Conservation (phyloP, 2,113 vertebrate species). For the Dunckerocampus dactyliophorus region DNA sequence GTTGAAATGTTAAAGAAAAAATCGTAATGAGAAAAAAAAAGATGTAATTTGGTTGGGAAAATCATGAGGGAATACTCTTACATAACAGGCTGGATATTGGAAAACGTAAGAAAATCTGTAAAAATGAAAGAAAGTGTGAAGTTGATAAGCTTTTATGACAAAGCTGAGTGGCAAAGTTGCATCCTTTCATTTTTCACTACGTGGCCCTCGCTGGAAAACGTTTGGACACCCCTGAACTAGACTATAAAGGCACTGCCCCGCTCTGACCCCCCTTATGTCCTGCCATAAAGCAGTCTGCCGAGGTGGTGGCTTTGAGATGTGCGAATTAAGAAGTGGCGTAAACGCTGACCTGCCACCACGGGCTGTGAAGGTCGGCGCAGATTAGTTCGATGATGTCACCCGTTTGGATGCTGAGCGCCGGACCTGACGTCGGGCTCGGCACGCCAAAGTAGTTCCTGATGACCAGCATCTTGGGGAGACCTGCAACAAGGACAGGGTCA, state of each 20-base stretch:
- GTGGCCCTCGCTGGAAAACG: too few species aligned
- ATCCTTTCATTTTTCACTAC: too few species aligned
- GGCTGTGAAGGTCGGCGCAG: slow-evolving; percentile 83
- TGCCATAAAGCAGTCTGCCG: neutral
- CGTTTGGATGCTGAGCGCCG: slow-evolving; percentile 79
- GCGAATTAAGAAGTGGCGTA: neutral
- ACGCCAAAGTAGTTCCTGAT: slow-evolving; percentile 82
- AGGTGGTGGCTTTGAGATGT: neutral
- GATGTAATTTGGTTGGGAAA: neutral
- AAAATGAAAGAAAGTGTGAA: too few species aligned
- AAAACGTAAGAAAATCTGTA: too few species aligned
- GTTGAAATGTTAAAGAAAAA: too few species aligned
- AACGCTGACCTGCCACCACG: slow-evolving; percentile 90
- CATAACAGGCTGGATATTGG: too few species aligned
- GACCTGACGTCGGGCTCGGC: slow-evolving; percentile 81
- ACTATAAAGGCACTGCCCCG: too few species aligned
- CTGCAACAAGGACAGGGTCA: slow-evolving; percentile 56
- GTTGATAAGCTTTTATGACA: too few species aligned
- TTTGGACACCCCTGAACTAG: neutral
- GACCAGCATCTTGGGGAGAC: slow-evolving; percentile 91
- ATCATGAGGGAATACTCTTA: too few species aligned
- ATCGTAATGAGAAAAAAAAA: too few species aligned
- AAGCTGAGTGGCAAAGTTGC: neutral
- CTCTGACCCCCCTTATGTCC: neutral
- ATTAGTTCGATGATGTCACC: slow-evolving; percentile 90